phyloP scores from a whole-genome alignment of 2,888 invertebrate genomes.

The Pseudococcus longispinus region DNA sequence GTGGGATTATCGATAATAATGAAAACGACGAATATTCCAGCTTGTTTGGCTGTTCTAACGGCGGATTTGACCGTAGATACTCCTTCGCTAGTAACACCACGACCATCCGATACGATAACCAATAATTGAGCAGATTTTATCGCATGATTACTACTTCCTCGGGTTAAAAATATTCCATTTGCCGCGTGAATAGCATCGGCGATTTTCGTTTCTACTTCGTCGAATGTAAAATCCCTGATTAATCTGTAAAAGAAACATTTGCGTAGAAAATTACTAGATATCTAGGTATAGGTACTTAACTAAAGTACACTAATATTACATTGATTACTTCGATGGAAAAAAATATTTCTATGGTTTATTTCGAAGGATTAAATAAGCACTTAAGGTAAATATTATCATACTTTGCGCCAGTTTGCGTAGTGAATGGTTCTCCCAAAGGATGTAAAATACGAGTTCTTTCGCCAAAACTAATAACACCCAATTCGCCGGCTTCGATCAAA shows the following conservation, averaged over 20 bases:
- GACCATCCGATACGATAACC: slow-evolving; percentile 92
- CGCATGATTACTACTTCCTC: slow-evolving; percentile 62
- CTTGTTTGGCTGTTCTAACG: slow-evolving; percentile 79
- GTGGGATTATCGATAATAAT: slow-evolving; percentile 94
- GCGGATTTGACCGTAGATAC: slow-evolving; percentile 77
- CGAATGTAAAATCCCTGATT: slow-evolving; percentile 82
- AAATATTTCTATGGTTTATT: too few relatives aligned
- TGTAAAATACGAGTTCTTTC: slow-evolving; percentile 86
- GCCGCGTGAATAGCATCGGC: slow-evolving; percentile 82
- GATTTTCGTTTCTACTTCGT: slow-evolving; percentile 87
- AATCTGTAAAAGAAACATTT: slow-evolving; percentile 64
- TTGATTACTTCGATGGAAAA: too few relatives aligned
- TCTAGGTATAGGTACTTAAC: background rate
- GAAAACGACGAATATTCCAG: slow-evolving; percentile 91
- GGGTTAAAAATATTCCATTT: slow-evolving; percentile 69
- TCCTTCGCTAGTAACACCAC: slow-evolving; percentile 90
- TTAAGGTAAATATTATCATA: slow-evolving; percentile 59
- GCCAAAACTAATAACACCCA: slow-evolving; percentile 91
- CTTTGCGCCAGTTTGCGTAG: slow-evolving; percentile 82
- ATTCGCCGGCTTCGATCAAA: slow-evolving; percentile 90
- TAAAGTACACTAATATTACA: background rate
- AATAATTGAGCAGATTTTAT: slow-evolving; percentile 75
- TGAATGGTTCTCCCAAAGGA: slow-evolving; percentile 84
- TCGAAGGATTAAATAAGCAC: background rate
- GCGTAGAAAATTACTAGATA: background rate